phyloP scores from a whole-genome alignment of 2,888 invertebrate species.

The Metalampra italica region DNA sequence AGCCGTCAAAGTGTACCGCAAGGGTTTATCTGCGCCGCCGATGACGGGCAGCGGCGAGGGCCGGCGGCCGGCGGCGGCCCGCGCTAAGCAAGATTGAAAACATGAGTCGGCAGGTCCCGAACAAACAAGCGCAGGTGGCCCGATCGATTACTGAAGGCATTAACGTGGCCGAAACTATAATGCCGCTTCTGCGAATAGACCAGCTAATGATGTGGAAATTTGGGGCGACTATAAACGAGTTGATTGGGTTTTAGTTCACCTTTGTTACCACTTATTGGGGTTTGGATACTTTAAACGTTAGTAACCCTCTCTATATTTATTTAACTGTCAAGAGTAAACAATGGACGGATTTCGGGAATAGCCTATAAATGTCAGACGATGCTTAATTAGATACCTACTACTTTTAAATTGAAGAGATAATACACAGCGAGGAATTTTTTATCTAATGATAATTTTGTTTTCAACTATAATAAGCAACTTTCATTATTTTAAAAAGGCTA shows the following conservation, averaged over 20 bases:
- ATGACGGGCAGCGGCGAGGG: neutral
- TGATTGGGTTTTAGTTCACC: constrained; percentile 19
- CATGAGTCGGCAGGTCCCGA: constrained; percentile 39
- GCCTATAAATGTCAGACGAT: neutral
- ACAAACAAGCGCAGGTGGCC: constrained; percentile 38
- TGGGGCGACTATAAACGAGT: constrained; percentile 19
- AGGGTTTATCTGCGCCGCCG: neutral
- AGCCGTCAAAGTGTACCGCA: constrained; percentile 13
- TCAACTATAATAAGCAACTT: no score
- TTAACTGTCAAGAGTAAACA: no score
- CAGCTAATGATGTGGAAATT: constrained; percentile 28
- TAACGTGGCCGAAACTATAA: constrained; percentile 14
- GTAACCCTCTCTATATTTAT: neutral
- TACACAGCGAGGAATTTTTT: no score
- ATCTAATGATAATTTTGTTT: no score
- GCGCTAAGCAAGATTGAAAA: constrained; percentile 33
- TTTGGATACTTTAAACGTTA: neutral
- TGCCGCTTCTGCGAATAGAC: constrained; percentile 1
- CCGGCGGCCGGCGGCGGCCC: no score
- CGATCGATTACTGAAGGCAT: constrained; percentile 27
- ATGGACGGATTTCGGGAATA: neutral
- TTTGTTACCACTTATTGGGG: neutral
- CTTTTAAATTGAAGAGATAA: no score
- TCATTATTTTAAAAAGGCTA: no score
- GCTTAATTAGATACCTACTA: no score